Conservation (phyloP, 1,140 invertebrate species). For the Patella vulgata region DNA sequence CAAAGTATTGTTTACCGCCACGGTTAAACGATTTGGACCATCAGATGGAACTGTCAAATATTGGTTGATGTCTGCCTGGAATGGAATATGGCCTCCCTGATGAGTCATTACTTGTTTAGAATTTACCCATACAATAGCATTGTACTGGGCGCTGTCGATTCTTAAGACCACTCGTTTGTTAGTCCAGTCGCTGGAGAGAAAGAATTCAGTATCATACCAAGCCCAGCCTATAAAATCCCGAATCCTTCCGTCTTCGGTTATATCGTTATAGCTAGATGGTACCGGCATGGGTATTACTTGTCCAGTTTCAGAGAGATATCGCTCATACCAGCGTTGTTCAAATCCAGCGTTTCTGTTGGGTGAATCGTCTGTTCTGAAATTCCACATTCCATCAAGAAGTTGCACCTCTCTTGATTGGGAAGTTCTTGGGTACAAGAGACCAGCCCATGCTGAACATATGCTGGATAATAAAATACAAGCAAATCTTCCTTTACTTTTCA, state of each 20-base stretch:
- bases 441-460: too few species aligned
- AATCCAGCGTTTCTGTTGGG: slow-evolving; percentile 78
- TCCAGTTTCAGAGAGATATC: slow-evolving; percentile 36
- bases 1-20: background rate
- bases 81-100: background rate
- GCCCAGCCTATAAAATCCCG: background rate
- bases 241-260: slow-evolving; percentile 78
- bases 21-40: slow-evolving; percentile 1
- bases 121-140: background rate
- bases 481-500: too few species aligned
- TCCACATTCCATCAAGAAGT: slow-evolving; percentile 87
- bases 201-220: background rate
- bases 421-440: slow-evolving; percentile 79
- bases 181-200: background rate
- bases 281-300: slow-evolving; percentile 85
- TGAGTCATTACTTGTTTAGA: background rate
- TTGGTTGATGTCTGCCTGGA: background rate
- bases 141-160: background rate
- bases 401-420: slow-evolving; percentile 81
- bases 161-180: background rate
- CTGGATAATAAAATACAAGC: too few species aligned
- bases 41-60: background rate
- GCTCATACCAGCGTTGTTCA: slow-evolving; percentile 77
- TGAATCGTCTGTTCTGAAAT: slow-evolving; percentile 78
- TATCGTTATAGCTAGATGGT: slow-evolving; percentile 94